Conservation (phyloP, 2,888 invertebrate species). For the Cantharis lateralis region DNA sequence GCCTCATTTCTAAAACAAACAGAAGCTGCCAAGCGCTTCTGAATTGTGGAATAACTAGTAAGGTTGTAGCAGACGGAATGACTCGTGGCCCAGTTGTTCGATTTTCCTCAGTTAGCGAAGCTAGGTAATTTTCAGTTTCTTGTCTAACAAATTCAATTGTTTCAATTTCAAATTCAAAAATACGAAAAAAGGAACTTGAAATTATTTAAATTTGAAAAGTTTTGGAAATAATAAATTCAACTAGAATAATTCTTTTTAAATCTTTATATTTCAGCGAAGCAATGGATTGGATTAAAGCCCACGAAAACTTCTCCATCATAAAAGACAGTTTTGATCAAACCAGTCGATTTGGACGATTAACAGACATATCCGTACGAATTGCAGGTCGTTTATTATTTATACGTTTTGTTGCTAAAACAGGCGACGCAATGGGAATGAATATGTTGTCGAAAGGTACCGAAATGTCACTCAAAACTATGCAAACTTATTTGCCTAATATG, state of each 20-base stretch:
- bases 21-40: constrained; percentile 91
- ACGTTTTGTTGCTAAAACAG: constrained; percentile 91
- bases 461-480: constrained; percentile 77
- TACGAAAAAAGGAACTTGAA: too few species aligned
- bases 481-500: constrained; percentile 82
- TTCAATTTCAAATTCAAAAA: too few species aligned
- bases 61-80: constrained; percentile 93
- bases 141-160: not conserved
- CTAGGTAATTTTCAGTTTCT: constrained; percentile 57
- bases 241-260: too few species aligned
- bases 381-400: constrained; percentile 92
- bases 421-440: constrained; percentile 99
- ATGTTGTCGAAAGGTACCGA: constrained; percentile 98
- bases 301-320: constrained; percentile 76
- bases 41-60: constrained; percentile 79
- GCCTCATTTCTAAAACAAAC: constrained; percentile 95
- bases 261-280: constrained; percentile 66
- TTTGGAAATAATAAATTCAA: too few species aligned
- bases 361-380: constrained; percentile 78
- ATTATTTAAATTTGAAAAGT: too few species aligned
- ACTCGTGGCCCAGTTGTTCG: constrained; percentile 94
- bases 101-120: constrained; percentile 77
- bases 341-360: constrained; percentile 86
- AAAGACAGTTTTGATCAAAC: constrained; percentile 90
- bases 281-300: constrained; percentile 81